Conservation (phyloP, 1,140 invertebrate genomes). For the Spodoptera litura region DNA sequence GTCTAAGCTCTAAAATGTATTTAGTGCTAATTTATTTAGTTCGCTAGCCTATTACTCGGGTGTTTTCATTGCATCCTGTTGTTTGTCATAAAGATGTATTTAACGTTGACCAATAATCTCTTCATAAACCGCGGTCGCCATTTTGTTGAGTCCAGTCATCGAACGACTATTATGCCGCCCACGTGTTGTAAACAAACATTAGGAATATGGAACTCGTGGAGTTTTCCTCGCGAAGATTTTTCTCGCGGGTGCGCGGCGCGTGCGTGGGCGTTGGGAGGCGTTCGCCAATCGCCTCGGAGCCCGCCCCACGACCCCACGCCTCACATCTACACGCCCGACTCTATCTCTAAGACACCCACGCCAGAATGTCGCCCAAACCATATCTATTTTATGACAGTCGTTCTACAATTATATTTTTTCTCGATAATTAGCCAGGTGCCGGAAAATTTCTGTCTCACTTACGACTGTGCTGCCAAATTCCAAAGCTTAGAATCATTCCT, state of each 20-base stretch:
- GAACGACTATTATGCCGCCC: conserved; percentile 64
- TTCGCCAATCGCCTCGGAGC: conserved; percentile 60
- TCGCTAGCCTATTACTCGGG: background rate
- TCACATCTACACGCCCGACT: conserved; percentile 54
- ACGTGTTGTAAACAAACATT: conserved; percentile 72
- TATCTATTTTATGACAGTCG: conserved; percentile 36
- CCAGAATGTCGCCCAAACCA: conserved; percentile 48
- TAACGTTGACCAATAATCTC: conserved; percentile 35
- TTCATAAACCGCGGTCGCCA: conserved; percentile 57
- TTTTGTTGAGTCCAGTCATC: conserved; percentile 62
- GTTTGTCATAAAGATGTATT: conserved; percentile 20
- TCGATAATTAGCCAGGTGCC: conserved; percentile 25
- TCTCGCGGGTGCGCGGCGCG: conserved; percentile 65
- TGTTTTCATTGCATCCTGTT: background rate
- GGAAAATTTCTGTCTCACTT: conserved; percentile 11
- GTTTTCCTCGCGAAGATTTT: conserved; percentile 78
- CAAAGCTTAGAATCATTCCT: conserved; percentile 17
- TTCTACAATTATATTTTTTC: conserved; percentile 27
- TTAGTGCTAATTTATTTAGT: background rate
- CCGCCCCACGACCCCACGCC: conserved; percentile 68
- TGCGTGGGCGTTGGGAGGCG: conserved; percentile 79
- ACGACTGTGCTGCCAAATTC: conserved; percentile 28
- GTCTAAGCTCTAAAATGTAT: background rate
- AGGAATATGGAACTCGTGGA: conserved; percentile 64
- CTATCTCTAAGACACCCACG: conserved; percentile 52